phyloP scores from a whole-genome alignment of 2,888 invertebrate genomes.

The Alloscopus bannaensis region DNA sequence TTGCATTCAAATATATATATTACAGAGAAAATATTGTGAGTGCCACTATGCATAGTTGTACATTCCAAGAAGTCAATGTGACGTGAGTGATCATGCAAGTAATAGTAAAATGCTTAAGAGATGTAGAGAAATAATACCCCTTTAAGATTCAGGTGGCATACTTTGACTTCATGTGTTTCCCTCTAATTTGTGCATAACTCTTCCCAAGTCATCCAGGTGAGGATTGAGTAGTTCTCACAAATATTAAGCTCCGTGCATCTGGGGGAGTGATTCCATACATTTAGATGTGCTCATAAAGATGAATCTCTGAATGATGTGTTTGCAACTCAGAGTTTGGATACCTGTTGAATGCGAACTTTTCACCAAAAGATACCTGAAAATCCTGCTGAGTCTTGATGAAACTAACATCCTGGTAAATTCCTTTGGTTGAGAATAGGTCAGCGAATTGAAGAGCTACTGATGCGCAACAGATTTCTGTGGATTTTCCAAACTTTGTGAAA shows the following conservation, averaged over 20 bases:
- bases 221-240: slow-evolving; percentile 42
- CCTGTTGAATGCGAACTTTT: background rate
- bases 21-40: background rate
- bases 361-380: slow-evolving; percentile 31
- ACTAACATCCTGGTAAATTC: slow-evolving; percentile 14
- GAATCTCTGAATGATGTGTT: too few relatives aligned
- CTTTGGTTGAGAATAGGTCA: slow-evolving; percentile 5
- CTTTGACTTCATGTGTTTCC: slow-evolving; percentile 27
- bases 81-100: too few relatives aligned
- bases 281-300: too few relatives aligned
- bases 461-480: too few relatives aligned
- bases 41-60: slow-evolving; percentile 1
- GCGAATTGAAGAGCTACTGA: too few relatives aligned
- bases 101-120: too few relatives aligned
- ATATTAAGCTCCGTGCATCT: too few relatives aligned
- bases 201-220: slow-evolving; percentile 39
- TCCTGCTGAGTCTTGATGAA: slow-evolving; percentile 43
- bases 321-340: too few relatives aligned
- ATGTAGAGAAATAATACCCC: slow-evolving; percentile 41
- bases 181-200: slow-evolving; percentile 48
- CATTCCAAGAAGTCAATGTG: too few relatives aligned
- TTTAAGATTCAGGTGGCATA: slow-evolving; percentile 62
- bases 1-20: slow-evolving; percentile 34
- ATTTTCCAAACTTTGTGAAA: too few relatives aligned
- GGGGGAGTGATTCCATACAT: too few relatives aligned